These are phyloP conservation scores for Lasioglossum albipes DNA, from an alignment of 1,140 invertebrate genomes.

Conservation along the genomic window DNA sequence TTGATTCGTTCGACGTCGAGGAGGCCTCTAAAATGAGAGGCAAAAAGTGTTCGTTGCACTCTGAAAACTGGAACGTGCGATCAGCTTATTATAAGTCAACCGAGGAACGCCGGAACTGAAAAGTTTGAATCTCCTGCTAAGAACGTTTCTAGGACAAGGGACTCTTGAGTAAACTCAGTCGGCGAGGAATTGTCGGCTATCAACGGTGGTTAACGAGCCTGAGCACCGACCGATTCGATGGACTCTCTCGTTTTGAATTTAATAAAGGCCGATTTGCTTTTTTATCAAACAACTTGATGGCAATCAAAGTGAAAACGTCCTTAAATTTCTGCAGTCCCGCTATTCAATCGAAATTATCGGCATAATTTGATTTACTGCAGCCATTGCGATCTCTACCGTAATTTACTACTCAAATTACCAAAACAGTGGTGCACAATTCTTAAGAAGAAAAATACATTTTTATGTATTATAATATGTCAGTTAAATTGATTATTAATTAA, in stretches of 20 bases:
- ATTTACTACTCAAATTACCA: too few relatives aligned
- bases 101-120: slow-evolving; percentile 49
- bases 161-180: slow-evolving; percentile 60
- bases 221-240: slow-evolving; percentile 36
- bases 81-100: slow-evolving; percentile 63
- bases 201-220: slow-evolving; percentile 49
- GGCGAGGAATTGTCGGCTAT: slow-evolving; percentile 49
- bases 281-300: slow-evolving; percentile 10
- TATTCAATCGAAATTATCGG: background rate
- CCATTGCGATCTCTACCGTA: too few relatives aligned
- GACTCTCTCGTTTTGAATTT: slow-evolving; percentile 48
- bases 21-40: slow-evolving; percentile 1
- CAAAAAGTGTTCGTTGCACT: slow-evolving; percentile 15
- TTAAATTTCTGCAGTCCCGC: background rate
- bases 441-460: too few relatives aligned
- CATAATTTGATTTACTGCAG: background rate
- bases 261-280: slow-evolving; percentile 19
- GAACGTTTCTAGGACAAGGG: slow-evolving; percentile 64
- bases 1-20: slow-evolving; percentile 33
- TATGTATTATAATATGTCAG: too few relatives aligned
- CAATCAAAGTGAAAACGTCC: slow-evolving; percentile 15
- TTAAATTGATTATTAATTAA: too few relatives aligned
- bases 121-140: slow-evolving; percentile 53
- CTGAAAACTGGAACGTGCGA: slow-evolving; percentile 60
- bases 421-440: too few relatives aligned